These are phyloP conservation scores for Lysandra coridon DNA, from an alignment of 2,888 invertebrate genomes.

Conservation along the genomic window DNA sequence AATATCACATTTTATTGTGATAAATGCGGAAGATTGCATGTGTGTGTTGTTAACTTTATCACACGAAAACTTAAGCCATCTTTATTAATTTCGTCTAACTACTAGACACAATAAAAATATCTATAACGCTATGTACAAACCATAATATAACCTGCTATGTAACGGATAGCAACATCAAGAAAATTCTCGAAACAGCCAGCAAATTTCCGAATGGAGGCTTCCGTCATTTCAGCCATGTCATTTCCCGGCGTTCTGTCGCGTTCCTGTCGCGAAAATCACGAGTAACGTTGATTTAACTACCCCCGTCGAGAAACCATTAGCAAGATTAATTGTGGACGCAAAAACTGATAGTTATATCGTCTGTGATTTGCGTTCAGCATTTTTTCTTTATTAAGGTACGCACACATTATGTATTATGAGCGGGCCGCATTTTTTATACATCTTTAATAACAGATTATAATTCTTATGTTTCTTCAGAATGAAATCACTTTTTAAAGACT, in stretches of 20 bases:
- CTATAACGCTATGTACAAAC: neutral
- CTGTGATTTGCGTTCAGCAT: slow-evolving; percentile 4
- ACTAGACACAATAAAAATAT: neutral
- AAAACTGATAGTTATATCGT: slow-evolving; percentile 14
- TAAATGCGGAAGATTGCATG: no score
- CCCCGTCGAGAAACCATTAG: slow-evolving; percentile 49
- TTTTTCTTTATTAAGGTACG: neutral
- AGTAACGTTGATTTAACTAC: slow-evolving; percentile 43
- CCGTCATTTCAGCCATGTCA: slow-evolving; percentile 57
- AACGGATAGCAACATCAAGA: neutral
- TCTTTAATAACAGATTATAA: no score
- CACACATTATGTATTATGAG: no score
- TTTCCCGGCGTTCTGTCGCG: slow-evolving; percentile 55
- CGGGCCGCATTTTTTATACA: no score
- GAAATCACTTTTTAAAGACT: no score
- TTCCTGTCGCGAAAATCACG: slow-evolving; percentile 43
- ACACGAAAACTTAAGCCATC: no score
- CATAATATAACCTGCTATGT: neutral
- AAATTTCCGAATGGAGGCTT: slow-evolving; percentile 42
- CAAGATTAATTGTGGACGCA: slow-evolving; percentile 30
- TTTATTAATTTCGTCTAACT: no score
- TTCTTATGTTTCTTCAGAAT: no score
- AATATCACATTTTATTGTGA: no score
- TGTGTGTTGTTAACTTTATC: no score
- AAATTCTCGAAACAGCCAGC: slow-evolving; percentile 6